Evolutionary conservation across 2,113 vertebrate species (phyloP), one percentile per base, ranked within the genome.

Genomic region (Chaenocephalus aceratus): DNA sequence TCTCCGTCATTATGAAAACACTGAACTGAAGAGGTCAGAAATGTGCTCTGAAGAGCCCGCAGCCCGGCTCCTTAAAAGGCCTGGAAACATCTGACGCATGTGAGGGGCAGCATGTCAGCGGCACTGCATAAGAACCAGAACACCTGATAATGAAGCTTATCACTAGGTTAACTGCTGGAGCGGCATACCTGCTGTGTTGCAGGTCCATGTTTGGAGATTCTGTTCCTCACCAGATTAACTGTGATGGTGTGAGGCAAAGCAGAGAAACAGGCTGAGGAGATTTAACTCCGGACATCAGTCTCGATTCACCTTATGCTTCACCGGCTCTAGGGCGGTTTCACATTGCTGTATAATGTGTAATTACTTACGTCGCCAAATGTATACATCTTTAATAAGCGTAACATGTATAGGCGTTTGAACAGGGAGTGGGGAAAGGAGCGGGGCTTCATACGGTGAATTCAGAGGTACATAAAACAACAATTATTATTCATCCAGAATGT

Each of bases 91-190:
- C 58, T 70, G 71, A 89, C 84, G 79, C 84, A 68, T 8, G 72
- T 36, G 34, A 45, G 65, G 23, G 34, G 11, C 49, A 3, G 73
- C 1, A 2, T 59, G 85, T 86, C 89, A 78, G 79, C 79, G 77
- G 61, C 1, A 11, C 68, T 23, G 2, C 81, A 63, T 72, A 58
- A 90, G 90, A 86, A 79, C 68, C 72, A 49, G 72, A 13, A 70
- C 18, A 71, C 91, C 90, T 92, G 92, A 94, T 92, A 92, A 76
- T 72, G 57, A 69, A 13, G 51, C 86, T 93, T 92, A 92, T 94
- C 93, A 76, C 84, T 72, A 90, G 91, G 92, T 93, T 89, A 90
- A 88, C 85, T 23, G 80, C 59, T 7, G 34, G 78, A 83, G 76
- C 80, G 76, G 84, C 91, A 91, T 91, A 83, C 77, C 91, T 83